These are phyloP conservation scores for Didymodactylos carnosus DNA, from an alignment of 2,888 invertebrate genomes.

Conservation along the genomic window DNA sequence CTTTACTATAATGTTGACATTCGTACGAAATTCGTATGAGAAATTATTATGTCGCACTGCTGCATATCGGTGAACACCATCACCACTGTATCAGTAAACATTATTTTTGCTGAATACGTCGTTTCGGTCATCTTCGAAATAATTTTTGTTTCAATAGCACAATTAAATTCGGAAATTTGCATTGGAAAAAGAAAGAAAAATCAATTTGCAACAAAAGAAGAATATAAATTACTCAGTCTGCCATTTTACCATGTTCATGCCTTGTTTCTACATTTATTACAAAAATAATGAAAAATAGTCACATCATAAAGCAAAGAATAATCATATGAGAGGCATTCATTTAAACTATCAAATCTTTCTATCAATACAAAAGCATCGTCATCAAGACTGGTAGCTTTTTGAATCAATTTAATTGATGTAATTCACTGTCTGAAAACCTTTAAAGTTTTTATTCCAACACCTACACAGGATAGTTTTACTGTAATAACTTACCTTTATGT, in stretches of 20 bases:
- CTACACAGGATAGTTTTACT: background rate
- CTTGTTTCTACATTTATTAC: slow-evolving; percentile 36
- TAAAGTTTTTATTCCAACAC: slow-evolving; percentile 19
- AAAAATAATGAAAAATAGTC: slow-evolving; percentile 51
- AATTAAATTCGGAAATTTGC: no score
- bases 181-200: no score
- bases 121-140: slow-evolving; percentile 15
- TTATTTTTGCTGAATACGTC: background rate
- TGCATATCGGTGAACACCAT: no score
- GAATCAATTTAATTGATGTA: slow-evolving; percentile 41
- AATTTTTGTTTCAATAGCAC: slow-evolving; percentile 45
- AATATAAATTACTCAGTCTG: slow-evolving; percentile 42
- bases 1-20: no score
- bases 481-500: slow-evolving; percentile 40
- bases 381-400: slow-evolving; percentile 45
- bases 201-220: no score
- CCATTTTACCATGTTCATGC: slow-evolving; percentile 45
- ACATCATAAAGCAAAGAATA: slow-evolving; percentile 39
- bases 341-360: slow-evolving; percentile 36
- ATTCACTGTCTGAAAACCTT: slow-evolving; percentile 43
- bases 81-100: slow-evolving; percentile 20
- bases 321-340: no score
- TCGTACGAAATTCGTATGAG: no score
- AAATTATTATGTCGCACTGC: no score
- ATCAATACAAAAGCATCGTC: slow-evolving; percentile 45